phyloP scores from a whole-genome alignment of 2,797 vertebrate species.

The Notolepis coatsorum region DNA sequence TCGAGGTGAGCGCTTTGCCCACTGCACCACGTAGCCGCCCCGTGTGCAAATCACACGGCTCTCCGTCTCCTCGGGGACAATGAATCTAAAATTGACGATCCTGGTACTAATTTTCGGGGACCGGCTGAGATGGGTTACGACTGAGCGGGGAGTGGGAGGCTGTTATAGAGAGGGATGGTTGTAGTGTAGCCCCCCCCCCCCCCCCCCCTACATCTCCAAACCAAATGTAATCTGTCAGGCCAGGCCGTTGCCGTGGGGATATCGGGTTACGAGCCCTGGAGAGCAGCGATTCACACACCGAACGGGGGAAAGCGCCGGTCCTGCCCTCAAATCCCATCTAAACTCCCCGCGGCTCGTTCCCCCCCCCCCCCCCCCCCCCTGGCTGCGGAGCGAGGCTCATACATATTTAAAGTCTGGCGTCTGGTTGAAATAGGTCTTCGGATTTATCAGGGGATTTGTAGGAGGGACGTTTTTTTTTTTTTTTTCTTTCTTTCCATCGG shows the following conservation, averaged over 20 bases:
- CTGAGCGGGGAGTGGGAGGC: too few relatives aligned
- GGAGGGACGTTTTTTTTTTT: background rate
- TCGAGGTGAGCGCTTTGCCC: too few relatives aligned
- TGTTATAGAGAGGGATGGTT: background rate
- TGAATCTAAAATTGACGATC: conserved; percentile 7
- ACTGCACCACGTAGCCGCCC: too few relatives aligned
- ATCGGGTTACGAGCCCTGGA: background rate
- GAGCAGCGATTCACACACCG: conserved; percentile 6
- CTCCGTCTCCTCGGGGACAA: background rate
- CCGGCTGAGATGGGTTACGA: background rate
- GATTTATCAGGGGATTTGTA: background rate
- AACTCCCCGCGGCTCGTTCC: background rate
- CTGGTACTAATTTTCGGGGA: background rate
- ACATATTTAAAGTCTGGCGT: conserved; percentile 1
- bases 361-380: too few relatives aligned
- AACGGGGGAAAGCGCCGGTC: background rate
- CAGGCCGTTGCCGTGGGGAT: background rate
- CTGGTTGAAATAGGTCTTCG: background rate
- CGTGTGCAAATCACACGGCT: background rate
- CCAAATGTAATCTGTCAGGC: conserved; percentile 16
- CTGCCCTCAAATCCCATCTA: background rate
- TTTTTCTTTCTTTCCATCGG: conserved; percentile 28
- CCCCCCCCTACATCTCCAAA: too few relatives aligned
- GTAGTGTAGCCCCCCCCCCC: background rate
- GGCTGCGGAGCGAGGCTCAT: too few relatives aligned